Conservation (phyloP, 2,888 invertebrate species). For the Arenicola marina region DNA sequence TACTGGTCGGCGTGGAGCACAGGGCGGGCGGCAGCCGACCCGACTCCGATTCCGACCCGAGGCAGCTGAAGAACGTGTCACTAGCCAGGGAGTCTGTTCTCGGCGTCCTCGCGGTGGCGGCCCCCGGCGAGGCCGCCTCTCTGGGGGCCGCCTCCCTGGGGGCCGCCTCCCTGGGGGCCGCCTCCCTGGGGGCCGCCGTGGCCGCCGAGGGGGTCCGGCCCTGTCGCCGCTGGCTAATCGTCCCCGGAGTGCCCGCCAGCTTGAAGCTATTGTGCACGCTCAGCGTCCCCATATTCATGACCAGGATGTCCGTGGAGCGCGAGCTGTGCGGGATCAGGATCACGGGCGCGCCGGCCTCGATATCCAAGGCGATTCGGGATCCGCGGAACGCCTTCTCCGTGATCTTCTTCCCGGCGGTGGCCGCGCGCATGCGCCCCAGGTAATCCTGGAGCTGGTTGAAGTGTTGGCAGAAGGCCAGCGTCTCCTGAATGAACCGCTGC, state of each 20-base stretch:
- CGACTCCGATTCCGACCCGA: not conserved
- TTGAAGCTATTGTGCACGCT: slow-evolving; percentile 78
- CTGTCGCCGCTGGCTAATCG: slow-evolving; percentile 22
- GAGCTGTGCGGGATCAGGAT: slow-evolving; percentile 86
- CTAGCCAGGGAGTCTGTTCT: not conserved
- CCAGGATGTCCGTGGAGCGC: slow-evolving; percentile 75
- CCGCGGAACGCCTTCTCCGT: slow-evolving; percentile 54
- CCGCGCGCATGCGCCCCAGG: slow-evolving; percentile 72
- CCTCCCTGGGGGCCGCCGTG: not conserved
- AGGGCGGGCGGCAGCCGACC: slow-evolving; percentile 10
- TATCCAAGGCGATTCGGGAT: slow-evolving; percentile 67
- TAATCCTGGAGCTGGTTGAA: slow-evolving; percentile 83
- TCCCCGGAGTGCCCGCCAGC: slow-evolving; percentile 51
- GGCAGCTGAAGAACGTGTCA: not conserved
- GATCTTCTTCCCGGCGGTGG: slow-evolving; percentile 65
- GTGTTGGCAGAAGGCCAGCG: slow-evolving; percentile 78
- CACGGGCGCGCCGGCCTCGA: slow-evolving; percentile 78
- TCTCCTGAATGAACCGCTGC: slow-evolving; percentile 86
- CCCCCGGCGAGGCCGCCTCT: not conserved
- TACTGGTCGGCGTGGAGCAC: not conserved
- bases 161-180: not conserved
- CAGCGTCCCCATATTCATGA: slow-evolving; percentile 76
- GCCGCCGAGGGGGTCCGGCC: not conserved
- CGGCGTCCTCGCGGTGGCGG: not conserved
- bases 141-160: not conserved